Evolutionary conservation across 1,140 invertebrate species (phyloP).

Genomic region (Microplitis demolitor): DNA sequence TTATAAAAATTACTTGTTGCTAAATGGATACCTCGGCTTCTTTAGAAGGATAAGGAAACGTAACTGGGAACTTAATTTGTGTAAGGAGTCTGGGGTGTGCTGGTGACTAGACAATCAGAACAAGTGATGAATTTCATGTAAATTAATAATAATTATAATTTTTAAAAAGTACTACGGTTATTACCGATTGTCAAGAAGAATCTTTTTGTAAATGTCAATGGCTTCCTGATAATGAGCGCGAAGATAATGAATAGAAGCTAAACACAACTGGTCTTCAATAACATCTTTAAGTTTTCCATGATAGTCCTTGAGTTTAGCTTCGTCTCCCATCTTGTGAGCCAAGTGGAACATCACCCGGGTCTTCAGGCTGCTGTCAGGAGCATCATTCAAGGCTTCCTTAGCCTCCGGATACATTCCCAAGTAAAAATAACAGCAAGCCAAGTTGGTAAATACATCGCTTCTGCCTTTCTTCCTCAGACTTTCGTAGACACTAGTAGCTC

Average conservation of each 20-base stretch:
- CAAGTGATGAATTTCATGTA: background rate
- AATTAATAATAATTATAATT: too few species aligned
- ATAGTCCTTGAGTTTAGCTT: constrained; percentile 79
- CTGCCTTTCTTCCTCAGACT: constrained; percentile 54
- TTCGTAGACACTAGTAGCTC: constrained; percentile 79
- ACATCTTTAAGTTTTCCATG: constrained; percentile 86
- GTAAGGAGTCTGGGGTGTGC: too few species aligned
- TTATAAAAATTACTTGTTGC: background rate
- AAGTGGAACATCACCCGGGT: constrained; percentile 90
- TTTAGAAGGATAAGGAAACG: constrained; percentile 35
- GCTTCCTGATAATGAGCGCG: constrained; percentile 97
- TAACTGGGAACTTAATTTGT: constrained; percentile 12
- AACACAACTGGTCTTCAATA: constrained; percentile 92
- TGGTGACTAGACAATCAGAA: background rate
- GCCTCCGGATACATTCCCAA: constrained; percentile 83
- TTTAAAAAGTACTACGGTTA: constrained; percentile 1
- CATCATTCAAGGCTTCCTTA: constrained; percentile 67
- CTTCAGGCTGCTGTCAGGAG: constrained; percentile 69
- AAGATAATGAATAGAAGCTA: constrained; percentile 96
- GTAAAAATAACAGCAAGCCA: constrained; percentile 95
- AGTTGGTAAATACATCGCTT: constrained; percentile 71
- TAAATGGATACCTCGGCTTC: constrained; percentile 35
- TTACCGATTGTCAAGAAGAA: constrained; percentile 89
- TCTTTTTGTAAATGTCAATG: constrained; percentile 97
- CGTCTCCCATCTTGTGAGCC: constrained; percentile 91